These are phyloP conservation scores for Sus cebifrons DNA, from an alignment of 2,797 vertebrate species.

Conservation along the genomic window DNA sequence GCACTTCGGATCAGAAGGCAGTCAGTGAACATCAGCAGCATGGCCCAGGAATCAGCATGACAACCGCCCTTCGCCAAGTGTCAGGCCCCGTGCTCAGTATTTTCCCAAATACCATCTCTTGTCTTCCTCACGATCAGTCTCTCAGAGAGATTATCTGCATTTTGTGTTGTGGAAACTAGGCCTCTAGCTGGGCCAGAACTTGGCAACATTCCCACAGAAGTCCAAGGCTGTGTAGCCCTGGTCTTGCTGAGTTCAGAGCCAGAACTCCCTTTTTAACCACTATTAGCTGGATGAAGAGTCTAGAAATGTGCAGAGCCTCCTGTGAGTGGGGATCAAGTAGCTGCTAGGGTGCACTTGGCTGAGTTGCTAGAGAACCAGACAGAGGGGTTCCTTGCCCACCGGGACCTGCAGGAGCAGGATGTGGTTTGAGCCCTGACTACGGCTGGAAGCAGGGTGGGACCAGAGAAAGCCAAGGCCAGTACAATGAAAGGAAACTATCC, in stretches of 20 bases:
- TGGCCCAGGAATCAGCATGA: conserved; percentile 54
- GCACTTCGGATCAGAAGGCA: conserved; percentile 30
- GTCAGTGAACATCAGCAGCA: conserved; percentile 59
- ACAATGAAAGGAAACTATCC: conserved; percentile 43
- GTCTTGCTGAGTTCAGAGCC: conserved; percentile 58
- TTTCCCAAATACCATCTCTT: conserved; percentile 62
- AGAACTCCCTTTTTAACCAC: conserved; percentile 66
- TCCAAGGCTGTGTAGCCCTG: conserved; percentile 30
- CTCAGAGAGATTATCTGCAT: conserved; percentile 53
- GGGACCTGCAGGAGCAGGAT: conserved; percentile 42
- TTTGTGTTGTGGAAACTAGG: conserved; percentile 58
- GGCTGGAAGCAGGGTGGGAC: conserved; percentile 25
- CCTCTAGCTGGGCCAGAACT: conserved; percentile 43
- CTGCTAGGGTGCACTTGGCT: conserved; percentile 60
- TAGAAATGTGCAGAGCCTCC: conserved; percentile 49
- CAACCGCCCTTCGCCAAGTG: conserved; percentile 67
- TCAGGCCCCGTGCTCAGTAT: neutral
- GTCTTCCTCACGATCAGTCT: conserved; percentile 50
- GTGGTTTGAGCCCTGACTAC: neutral
- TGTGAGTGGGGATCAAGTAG: conserved; percentile 10
- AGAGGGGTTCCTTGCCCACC: conserved; percentile 66
- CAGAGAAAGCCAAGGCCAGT: neutral
- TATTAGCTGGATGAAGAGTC: conserved; percentile 61
- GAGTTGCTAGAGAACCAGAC: conserved; percentile 58
- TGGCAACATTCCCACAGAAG: conserved; percentile 23